Evolutionary conservation across 2,888 invertebrate genomes (phyloP).

Genomic region (Ochropacha duplaris): DNA sequence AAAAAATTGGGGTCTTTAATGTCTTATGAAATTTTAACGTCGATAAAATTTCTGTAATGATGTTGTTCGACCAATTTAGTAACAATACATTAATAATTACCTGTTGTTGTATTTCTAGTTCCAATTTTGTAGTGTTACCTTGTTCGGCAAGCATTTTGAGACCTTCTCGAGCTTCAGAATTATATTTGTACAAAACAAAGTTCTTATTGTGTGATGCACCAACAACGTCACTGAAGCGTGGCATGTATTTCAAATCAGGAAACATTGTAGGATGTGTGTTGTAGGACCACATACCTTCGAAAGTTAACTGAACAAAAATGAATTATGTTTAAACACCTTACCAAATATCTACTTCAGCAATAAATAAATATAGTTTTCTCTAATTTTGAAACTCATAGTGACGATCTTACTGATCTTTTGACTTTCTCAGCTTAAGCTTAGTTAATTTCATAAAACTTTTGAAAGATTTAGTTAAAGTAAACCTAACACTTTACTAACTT

Average conservation of each 20-base stretch:
- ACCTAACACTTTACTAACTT: conserved; percentile 46
- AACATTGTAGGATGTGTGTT: conserved; percentile 67
- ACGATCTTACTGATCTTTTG: too few species aligned
- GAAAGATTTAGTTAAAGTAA: too few species aligned
- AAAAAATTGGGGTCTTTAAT: too few species aligned
- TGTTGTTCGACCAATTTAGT: not conserved
- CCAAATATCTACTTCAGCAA: not conserved
- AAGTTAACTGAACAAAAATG: conserved; percentile 50
- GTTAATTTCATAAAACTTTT: too few species aligned
- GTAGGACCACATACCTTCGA: conserved; percentile 69
- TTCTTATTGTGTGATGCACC: conserved; percentile 70
- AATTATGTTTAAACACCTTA: not conserved
- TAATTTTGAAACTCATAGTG: too few species aligned
- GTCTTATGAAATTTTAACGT: too few species aligned
- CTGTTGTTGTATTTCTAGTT: conserved; percentile 61
- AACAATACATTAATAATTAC: conserved; percentile 30
- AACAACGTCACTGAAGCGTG: conserved; percentile 71
- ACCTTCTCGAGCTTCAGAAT: conserved; percentile 59
- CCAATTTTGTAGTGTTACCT: conserved; percentile 71
- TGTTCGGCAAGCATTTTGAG: conserved; percentile 71
- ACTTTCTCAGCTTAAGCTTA: too few species aligned
- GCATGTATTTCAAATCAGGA: conserved; percentile 42
- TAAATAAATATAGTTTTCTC: too few species aligned
- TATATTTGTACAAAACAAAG: conserved; percentile 56
- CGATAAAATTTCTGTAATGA: too few species aligned